Percentiles rank a stretch among this genome's conserved stretches.
phyloP scores from a whole-genome alignment of 2,113 vertebrate species.

The Lampris incognitus region DNA sequence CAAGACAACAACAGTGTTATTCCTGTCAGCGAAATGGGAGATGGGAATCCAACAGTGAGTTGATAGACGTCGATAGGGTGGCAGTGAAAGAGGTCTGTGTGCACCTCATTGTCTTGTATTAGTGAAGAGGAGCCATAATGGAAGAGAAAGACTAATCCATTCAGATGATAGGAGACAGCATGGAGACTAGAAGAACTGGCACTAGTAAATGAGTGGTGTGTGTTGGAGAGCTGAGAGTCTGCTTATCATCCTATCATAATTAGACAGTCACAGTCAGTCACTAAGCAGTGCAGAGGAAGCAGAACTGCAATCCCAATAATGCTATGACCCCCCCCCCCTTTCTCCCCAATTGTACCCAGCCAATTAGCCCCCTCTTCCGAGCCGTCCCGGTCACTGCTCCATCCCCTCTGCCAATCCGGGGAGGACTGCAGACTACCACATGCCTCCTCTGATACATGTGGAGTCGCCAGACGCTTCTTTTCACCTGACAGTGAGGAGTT shows the following conservation, averaged over 20 bases:
- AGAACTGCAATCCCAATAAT: background rate
- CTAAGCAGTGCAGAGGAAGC: background rate
- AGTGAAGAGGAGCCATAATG: constrained; percentile 42
- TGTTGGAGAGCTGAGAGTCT: background rate
- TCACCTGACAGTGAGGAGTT: no score
- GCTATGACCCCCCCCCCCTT: no score
- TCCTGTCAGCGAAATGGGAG: constrained; percentile 6
- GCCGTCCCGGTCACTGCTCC: no score
- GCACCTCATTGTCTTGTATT: constrained; percentile 34
- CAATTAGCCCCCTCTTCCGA: no score
- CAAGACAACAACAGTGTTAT: constrained; percentile 23
- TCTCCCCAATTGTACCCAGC: no score
- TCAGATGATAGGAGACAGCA: background rate
- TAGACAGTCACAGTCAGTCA: background rate
- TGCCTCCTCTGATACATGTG: no score
- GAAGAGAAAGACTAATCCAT: constrained; percentile 35
- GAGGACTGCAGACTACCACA: no score
- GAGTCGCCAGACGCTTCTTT: no score
- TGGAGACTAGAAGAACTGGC: no score
- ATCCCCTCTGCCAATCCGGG: no score
- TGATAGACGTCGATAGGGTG: constrained; percentile 47
- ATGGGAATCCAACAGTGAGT: background rate
- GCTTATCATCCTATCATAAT: constrained; percentile 35
- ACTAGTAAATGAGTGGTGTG: background rate
- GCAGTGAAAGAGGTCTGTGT: constrained; percentile 28